These are phyloP conservation scores for Neodiprion pinetum DNA, from an alignment of 1,140 invertebrate species.

Conservation along the genomic window DNA sequence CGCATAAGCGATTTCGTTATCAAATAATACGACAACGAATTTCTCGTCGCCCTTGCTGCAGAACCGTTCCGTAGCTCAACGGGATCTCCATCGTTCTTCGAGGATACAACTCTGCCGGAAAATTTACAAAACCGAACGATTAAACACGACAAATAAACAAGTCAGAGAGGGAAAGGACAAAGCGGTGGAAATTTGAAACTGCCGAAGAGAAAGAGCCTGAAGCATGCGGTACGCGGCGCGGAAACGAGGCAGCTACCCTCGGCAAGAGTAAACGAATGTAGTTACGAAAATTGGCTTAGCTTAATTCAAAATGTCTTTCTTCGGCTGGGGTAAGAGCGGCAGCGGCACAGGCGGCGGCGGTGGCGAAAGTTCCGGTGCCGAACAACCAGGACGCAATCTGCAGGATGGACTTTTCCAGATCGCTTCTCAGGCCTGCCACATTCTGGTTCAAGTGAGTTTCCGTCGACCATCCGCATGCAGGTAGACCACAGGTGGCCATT, in stretches of 20 bases:
- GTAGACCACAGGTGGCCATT: too few relatives aligned
- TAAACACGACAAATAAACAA: too few relatives aligned
- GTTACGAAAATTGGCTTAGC: not conserved
- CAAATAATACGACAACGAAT: not conserved
- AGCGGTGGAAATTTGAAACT: not conserved
- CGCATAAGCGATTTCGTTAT: not conserved
- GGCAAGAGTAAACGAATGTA: not conserved
- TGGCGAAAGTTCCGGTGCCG: conserved; percentile 27
- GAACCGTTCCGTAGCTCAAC: too few relatives aligned
- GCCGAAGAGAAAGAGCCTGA: not conserved
- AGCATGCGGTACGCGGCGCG: not conserved
- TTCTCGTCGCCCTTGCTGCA: too few relatives aligned
- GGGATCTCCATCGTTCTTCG: too few relatives aligned
- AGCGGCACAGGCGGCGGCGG: not conserved
- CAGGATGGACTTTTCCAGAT: conserved; percentile 76
- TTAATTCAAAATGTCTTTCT: conserved; percentile 48
- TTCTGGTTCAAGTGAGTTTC: conserved; percentile 67
- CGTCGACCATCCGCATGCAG: too few relatives aligned
- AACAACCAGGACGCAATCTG: conserved; percentile 62
- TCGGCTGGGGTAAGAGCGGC: conserved; percentile 43
- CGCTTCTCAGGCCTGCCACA: conserved; percentile 74
- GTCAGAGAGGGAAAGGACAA: not conserved
- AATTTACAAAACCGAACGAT: too few relatives aligned
- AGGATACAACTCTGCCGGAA: too few relatives aligned
- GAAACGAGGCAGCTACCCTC: not conserved